These are phyloP conservation scores for Penaeus chinensis DNA, from an alignment of 1,140 invertebrate species.

Conservation along the genomic window DNA sequence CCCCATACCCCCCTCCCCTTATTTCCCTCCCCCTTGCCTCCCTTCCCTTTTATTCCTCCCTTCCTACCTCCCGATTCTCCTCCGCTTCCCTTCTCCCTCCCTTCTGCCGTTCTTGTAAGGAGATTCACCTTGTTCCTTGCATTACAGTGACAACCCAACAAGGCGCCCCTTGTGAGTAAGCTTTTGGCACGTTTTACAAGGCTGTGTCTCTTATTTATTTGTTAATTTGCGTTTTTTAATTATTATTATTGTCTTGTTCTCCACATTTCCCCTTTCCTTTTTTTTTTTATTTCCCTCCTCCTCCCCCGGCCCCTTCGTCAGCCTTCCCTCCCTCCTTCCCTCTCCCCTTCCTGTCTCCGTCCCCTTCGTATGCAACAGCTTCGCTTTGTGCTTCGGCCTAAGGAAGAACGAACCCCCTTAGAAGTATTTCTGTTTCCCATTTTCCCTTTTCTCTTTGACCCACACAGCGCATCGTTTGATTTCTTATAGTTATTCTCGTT, in stretches of 20 bases:
- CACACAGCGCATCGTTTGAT: neutral
- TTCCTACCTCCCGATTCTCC: neutral
- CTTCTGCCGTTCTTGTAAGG: neutral
- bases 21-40: neutral
- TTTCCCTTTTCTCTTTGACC: neutral
- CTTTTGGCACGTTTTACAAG: neutral
- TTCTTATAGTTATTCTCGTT: neutral
- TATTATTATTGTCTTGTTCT: neutral
- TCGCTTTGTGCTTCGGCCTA: no score
- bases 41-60: neutral
- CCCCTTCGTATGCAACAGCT: neutral
- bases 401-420: no score
- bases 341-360: neutral
- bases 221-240: neutral
- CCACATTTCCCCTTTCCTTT: neutral
- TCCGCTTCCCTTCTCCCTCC: neutral
- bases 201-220: neutral
- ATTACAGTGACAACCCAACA: constrained; percentile 11
- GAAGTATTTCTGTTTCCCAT: neutral
- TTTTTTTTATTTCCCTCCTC: neutral
- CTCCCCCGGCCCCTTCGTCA: neutral
- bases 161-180: constrained; percentile 11
- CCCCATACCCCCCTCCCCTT: neutral
- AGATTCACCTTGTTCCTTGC: constrained; percentile 18
- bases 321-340: neutral